Percentiles rank a stretch among this genome's conserved stretches.
phyloP scores from a whole-genome alignment of 2,113 vertebrate genomes.

The Prietella phreatophila region DNA sequence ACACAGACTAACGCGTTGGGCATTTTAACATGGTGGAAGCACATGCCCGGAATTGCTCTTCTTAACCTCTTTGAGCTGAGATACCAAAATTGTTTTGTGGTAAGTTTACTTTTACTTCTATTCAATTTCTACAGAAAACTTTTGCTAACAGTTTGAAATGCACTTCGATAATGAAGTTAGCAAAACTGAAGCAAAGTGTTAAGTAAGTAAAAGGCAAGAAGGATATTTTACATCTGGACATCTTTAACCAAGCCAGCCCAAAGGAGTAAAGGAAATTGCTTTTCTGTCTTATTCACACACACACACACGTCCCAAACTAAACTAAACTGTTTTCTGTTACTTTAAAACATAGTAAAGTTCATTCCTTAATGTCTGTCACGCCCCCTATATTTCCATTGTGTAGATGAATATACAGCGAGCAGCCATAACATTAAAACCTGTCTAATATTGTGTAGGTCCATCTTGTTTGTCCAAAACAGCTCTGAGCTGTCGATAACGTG shows the following conservation, averaged over 20 bases:
- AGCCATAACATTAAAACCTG: neutral
- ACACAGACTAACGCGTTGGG: neutral
- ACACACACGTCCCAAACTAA: neutral
- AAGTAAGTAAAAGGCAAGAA: neutral
- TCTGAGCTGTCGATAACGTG: too few relatives aligned
- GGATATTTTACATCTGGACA: constrained; percentile 6
- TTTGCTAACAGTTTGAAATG: neutral
- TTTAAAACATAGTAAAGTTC: neutral
- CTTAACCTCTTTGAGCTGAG: neutral
- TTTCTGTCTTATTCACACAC: neutral
- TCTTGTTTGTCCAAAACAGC: neutral
- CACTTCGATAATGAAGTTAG: neutral
- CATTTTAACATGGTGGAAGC: neutral
- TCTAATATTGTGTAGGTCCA: neutral
- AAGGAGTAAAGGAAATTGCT: constrained; percentile 6
- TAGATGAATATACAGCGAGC: neutral
- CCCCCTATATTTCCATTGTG: neutral
- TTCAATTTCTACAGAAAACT: neutral
- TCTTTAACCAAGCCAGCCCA: neutral
- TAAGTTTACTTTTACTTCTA: too few relatives aligned
- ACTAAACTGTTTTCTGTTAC: neutral
- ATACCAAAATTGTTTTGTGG: neutral
- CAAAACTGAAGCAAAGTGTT: neutral
- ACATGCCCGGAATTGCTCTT: neutral
- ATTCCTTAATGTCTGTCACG: neutral